phyloP scores from a whole-genome alignment of 2,113 vertebrate species.

The Nibea albiflora region DNA sequence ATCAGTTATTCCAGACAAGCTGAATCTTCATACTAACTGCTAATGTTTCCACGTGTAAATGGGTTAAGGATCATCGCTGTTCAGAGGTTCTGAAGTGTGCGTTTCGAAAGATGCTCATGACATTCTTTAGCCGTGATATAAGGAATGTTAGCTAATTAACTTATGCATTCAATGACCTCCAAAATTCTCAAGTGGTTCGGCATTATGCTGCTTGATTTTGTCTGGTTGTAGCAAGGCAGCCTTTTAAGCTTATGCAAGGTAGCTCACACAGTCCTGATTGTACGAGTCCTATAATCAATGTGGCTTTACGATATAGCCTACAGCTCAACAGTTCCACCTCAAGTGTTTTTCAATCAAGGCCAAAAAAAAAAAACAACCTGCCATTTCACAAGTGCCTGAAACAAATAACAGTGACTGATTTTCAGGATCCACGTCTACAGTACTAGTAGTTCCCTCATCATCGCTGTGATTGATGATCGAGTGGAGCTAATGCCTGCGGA shows the following conservation, averaged over 20 bases:
- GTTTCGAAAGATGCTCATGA: too few species aligned
- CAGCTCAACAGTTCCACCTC: not conserved
- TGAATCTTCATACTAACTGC: not conserved
- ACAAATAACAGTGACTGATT: conserved; percentile 57
- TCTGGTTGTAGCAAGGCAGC: too few species aligned
- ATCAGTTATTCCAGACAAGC: not conserved
- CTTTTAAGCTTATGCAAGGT: not conserved
- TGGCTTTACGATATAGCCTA: not conserved
- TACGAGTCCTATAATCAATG: conserved; percentile 1
- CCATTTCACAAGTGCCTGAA: conserved; percentile 27
- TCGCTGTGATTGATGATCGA: conserved; percentile 60
- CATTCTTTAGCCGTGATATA: not conserved
- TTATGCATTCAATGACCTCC: conserved; percentile 1
- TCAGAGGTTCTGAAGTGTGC: not conserved
- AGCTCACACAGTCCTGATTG: not conserved
- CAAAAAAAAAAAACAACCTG: conserved; percentile 11
- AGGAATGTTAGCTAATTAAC: not conserved
- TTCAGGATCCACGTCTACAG: too few species aligned
- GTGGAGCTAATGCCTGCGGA: conserved; percentile 39
- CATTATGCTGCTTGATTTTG: too few species aligned
- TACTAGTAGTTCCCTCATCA: too few species aligned
- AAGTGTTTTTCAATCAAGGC: conserved; percentile 21
- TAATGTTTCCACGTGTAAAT: not conserved
- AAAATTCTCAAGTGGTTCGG: not conserved
- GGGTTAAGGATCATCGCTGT: not conserved